These are phyloP conservation scores for Channa striata DNA, from an alignment of 2,797 vertebrate genomes.

Conservation along the genomic window DNA sequence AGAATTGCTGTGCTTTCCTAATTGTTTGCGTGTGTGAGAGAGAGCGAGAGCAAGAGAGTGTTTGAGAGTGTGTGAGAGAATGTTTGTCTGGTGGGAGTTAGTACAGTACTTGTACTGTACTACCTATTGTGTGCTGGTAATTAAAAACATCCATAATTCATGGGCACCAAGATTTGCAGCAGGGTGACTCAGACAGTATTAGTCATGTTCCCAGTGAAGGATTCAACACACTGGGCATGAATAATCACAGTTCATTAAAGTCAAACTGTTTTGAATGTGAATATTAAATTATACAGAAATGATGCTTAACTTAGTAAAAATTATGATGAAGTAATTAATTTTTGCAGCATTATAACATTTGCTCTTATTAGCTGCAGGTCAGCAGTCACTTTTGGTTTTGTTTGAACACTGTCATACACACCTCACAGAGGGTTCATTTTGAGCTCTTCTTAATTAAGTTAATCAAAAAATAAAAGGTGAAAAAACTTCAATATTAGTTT, in stretches of 20 bases:
- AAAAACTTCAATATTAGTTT: background rate
- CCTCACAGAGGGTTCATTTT: background rate
- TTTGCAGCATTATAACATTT: too few relatives aligned
- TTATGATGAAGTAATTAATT: conserved; percentile 26
- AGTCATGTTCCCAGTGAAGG: conserved; percentile 39
- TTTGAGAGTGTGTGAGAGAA: too few relatives aligned
- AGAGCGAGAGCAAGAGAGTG: too few relatives aligned
- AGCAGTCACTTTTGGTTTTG: background rate
- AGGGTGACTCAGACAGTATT: conserved; percentile 50
- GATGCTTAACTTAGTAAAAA: conserved; percentile 18
- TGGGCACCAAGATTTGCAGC: conserved; percentile 29
- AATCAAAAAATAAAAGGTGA: background rate
- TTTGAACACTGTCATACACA: background rate
- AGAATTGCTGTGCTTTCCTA: background rate
- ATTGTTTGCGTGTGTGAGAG: conserved; percentile 17
- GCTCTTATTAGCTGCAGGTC: conserved; percentile 12
- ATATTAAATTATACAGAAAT: conserved; percentile 35
- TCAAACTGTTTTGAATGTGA: conserved; percentile 53
- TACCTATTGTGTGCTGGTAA: conserved; percentile 38
- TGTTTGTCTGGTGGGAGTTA: conserved; percentile 4
- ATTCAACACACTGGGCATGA: conserved; percentile 30
- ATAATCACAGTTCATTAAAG: conserved; percentile 59
- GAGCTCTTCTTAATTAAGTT: conserved; percentile 11
- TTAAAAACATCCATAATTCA: conserved; percentile 57
- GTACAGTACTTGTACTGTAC: conserved; percentile 11